Evolutionary conservation across 2,797 vertebrate genomes (phyloP), one percentile per base, ranked within the genome.

Genomic region (Mus minutoides): DNA sequence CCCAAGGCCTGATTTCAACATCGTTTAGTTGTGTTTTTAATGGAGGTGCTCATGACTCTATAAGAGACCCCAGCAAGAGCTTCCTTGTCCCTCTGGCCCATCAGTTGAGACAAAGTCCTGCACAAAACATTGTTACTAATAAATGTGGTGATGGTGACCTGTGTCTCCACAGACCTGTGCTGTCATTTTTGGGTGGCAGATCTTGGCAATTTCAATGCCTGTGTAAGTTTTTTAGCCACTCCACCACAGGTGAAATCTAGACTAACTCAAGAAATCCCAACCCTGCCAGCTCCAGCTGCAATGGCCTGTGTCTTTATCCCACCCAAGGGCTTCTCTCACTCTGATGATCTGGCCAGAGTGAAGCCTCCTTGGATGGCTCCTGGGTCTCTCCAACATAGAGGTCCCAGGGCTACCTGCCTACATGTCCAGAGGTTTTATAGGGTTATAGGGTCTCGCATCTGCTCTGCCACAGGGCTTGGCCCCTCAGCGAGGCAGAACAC

Each of bases 191-290:
- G 4, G 6, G 29, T 67, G 29, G 16, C 19, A 3, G 24, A 6
- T 60, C 24, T 71, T 14, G 12, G 7, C 9, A 9, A 31, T 13
- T 0, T 46, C 14, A 21, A 49, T 21, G 2, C n/a, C 14, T 13
- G 0, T 58, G 17, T 78, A 56, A 52, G 11, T 22, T 12, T 71
- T 40, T 58, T 58, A 49, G 52, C 34, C 29, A 40, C 4, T 26
- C 7, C 0, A 1, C 7, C 0, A 1, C 37, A 56, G 7, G 26
- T n/a, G 10, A 24, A 52, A 2, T 43, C 29, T 56, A n/a, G 37
- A 58, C 21, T 56, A 19, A 21, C 52, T 67, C 9, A 40, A 73
- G 49, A 56, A 87, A 73, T n/a, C 49, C 8, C n/a, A 73, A 56
- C n/a, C 24, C 67, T 73, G 24, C n/a, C n/a, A 37, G 22, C 34